These are phyloP conservation scores for Panzeria rudis DNA, from an alignment of 2,888 invertebrate genomes.

Conservation along the genomic window DNA sequence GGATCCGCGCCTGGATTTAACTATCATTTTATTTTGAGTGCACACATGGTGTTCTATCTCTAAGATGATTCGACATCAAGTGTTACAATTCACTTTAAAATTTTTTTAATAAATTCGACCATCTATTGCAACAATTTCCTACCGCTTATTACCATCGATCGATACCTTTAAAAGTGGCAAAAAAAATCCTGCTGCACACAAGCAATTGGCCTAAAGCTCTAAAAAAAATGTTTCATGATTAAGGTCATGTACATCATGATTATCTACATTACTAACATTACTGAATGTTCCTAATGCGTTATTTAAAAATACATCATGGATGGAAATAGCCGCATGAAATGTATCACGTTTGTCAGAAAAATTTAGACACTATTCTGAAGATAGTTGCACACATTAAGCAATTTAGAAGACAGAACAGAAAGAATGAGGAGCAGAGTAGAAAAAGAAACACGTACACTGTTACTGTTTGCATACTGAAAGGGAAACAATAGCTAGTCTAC, in stretches of 20 bases:
- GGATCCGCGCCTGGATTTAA: too few species aligned
- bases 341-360: conserved; percentile 57
- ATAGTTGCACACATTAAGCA: conserved; percentile 43
- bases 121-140: conserved; percentile 11
- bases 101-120: conserved; percentile 21
- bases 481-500: conserved; percentile 41
- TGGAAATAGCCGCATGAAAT: conserved; percentile 18
- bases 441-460: conserved; percentile 36
- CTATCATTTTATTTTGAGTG: not conserved
- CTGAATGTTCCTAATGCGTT: conserved; percentile 34
- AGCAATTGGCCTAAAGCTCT: conserved; percentile 28
- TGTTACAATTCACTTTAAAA: conserved; percentile 34
- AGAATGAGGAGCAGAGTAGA: not conserved
- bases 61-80: not conserved
- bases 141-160: not conserved
- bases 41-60: not conserved
- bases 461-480: conserved; percentile 50
- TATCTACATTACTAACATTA: conserved; percentile 25
- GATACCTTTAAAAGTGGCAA: not conserved
- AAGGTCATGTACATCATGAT: conserved; percentile 55
- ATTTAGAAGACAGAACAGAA: conserved; percentile 23
- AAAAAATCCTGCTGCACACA: not conserved
- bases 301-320: not conserved
- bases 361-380: conserved; percentile 50
- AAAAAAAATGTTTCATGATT: conserved; percentile 31